These are phyloP conservation scores for Caranx melampygus DNA, from an alignment of 2,113 vertebrate species.

Conservation along the genomic window DNA sequence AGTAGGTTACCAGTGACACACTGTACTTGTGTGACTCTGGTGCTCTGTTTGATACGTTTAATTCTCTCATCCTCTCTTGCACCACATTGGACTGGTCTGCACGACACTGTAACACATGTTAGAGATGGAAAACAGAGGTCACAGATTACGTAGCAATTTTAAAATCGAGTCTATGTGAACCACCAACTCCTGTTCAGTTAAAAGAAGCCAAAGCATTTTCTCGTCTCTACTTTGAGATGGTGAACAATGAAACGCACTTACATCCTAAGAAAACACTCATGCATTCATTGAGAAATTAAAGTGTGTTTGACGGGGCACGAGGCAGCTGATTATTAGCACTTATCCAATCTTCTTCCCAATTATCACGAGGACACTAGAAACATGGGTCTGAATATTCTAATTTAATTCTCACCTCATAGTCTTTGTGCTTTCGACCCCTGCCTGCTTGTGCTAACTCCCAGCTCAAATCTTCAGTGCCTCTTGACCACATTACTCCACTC, in stretches of 20 bases:
- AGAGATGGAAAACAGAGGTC: background rate
- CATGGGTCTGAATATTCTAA: conserved; percentile 71
- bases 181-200: background rate
- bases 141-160: background rate
- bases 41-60: no score
- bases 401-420: conserved; percentile 51
- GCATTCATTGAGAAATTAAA: conserved; percentile 43
- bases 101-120: background rate
- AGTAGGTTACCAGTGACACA: no score
- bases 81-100: background rate
- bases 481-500: conserved; percentile 70
- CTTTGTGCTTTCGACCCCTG: conserved; percentile 44
- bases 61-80: no score
- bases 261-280: conserved; percentile 58
- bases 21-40: no score
- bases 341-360: conserved; percentile 64
- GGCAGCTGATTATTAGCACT: conserved; percentile 61
- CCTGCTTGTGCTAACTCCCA: conserved; percentile 37
- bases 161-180: background rate
- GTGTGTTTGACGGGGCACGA: conserved; percentile 51
- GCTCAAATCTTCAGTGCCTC: conserved; percentile 63
- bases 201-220: background rate
- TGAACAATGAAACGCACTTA: conserved; percentile 58
- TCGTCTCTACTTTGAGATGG: background rate
- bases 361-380: conserved; percentile 68